Evolutionary conservation across 2,888 invertebrate genomes (phyloP).

Genomic region (Eupithecia exiguata): DNA sequence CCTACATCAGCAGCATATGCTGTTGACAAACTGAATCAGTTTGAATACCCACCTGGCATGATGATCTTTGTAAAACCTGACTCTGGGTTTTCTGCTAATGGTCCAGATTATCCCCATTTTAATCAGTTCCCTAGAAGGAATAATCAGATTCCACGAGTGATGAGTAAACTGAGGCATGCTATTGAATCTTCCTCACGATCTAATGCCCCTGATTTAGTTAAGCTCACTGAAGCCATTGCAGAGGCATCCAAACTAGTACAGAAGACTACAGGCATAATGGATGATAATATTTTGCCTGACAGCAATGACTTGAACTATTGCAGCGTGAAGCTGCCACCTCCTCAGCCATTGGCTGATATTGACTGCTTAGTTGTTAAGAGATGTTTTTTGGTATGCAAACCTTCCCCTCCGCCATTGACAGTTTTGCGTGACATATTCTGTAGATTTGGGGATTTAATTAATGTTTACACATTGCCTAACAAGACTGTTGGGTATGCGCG

Average conservation of each 20-base stretch:
- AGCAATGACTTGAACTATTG: conserved; percentile 80
- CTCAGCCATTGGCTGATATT: conserved; percentile 87
- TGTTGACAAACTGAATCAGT: conserved; percentile 93
- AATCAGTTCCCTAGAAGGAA: conserved; percentile 40
- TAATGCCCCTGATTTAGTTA: conserved; percentile 83
- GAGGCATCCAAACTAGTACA: conserved; percentile 90
- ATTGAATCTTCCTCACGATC: conserved; percentile 57
- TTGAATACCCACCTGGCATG: conserved; percentile 96
- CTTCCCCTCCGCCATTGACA: conserved; percentile 88
- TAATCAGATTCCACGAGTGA: conserved; percentile 57
- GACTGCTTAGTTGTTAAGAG: conserved; percentile 87
- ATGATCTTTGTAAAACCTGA: conserved; percentile 90
- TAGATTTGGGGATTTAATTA: conserved; percentile 94
- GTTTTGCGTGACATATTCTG: conserved; percentile 94
- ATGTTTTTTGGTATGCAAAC: conserved; percentile 87
- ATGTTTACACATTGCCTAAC: conserved; percentile 94
- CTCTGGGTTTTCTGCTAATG: conserved; percentile 58
- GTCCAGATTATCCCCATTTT: conserved; percentile 37
- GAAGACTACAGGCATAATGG: conserved; percentile 80
- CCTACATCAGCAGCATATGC: conserved; percentile 85
- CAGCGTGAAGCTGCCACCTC: conserved; percentile 88
- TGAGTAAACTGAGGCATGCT: conserved; percentile 64
- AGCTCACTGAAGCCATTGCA: conserved; percentile 89
- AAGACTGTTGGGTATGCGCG: conserved; percentile 97
- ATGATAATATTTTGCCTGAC: conserved; percentile 52